Evolutionary conservation across 1,140 invertebrate genomes (phyloP), one percentile per base, ranked within the genome.

Genomic region (Diachasmimorpha longicaudata): DNA sequence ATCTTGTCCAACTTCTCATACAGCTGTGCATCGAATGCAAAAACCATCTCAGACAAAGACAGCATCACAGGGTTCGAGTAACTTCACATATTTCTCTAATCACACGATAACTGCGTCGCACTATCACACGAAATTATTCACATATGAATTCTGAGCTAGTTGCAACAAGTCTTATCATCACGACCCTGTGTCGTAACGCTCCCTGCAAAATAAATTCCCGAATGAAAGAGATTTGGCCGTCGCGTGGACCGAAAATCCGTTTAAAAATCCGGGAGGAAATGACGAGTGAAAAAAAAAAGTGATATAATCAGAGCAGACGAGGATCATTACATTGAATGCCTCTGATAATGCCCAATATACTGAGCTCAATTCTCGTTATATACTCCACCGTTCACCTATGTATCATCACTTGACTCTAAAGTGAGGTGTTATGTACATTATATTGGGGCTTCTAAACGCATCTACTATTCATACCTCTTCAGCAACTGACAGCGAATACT

Each of bases 301-400:
- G 19, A 25, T 63, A 25, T 63, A 11, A 63, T 63, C 58, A 63
- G 58, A 5, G 23, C 58, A 63, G 58, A 63, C 4, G 58, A 63
- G 21, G 19, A 23, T 25, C 21, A 63, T 63, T 63, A 25, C 58
- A 63, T 63, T 63, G 58, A 63, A 63, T 25, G 58, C 58, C 58
- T 63, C 58, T 63, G 58, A 63, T 63, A 63, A 63, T 63, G 58
- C 58, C 58, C 23, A 63, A 63, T 63, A 63, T 31, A 31, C 58
- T 25, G 58, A 63, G 58, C 58, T 63, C 58, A 63, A 63, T 63
- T 63, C 58, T 63, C 58, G 21, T 19, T 25, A 63, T 63, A 25
- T 63, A 63, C 52, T 21, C 52, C 23, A n/a, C 5, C 58, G 21
- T 63, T 11, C 58, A 31, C 23, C 8, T 63, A 63, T 63, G 23